phyloP scores from a whole-genome alignment of 2,113 vertebrate species.

The Strix aluco region DNA sequence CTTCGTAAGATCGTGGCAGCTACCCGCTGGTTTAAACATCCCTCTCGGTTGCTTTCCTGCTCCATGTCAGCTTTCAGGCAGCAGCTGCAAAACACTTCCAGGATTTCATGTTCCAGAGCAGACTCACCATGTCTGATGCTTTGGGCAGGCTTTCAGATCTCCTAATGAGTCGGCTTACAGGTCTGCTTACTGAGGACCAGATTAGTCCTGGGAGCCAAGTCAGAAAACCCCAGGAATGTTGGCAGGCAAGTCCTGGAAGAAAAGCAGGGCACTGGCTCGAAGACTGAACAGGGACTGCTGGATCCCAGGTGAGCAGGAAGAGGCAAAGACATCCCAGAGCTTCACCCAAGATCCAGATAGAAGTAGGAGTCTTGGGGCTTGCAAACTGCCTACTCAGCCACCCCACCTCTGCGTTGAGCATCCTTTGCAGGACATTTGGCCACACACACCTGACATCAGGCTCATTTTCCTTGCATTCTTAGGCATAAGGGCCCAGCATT shows the following conservation, averaged over 20 bases:
- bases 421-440: not conserved
- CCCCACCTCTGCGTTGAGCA: not conserved
- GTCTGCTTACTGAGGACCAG: not conserved
- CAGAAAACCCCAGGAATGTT: not conserved
- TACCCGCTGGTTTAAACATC: not conserved
- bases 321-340: not conserved
- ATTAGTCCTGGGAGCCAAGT: not conserved
- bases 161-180: not conserved
- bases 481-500: not conserved
- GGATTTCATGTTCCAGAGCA: conserved; percentile 30
- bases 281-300: not conserved
- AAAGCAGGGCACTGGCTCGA: not conserved
- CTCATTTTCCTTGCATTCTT: not conserved
- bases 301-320: not conserved
- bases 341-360: not conserved
- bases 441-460: not conserved
- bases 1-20: not conserved
- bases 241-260: not conserved
- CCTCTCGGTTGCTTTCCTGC: not conserved
- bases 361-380: not conserved
- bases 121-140: not conserved
- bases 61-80: not conserved
- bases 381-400: not conserved
- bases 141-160: conserved; percentile 35
- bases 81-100: conserved; percentile 21